Percentiles rank a stretch among this genome's conserved stretches.
Evolutionary conservation across 2,888 invertebrate species (phyloP).

Genomic region (Coelinius sp.): DNA sequence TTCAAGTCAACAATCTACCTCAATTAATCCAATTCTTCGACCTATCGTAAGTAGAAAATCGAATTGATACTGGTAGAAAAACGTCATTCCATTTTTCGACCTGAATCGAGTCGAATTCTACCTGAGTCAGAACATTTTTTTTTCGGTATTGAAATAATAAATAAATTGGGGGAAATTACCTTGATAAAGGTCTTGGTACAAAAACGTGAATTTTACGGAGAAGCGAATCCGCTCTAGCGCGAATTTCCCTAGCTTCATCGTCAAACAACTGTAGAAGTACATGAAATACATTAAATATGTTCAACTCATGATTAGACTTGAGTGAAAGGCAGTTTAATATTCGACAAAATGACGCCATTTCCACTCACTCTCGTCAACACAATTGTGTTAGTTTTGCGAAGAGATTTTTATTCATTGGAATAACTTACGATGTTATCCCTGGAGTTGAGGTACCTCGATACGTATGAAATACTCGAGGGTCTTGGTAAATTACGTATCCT

Average conservation of each 20-base stretch:
- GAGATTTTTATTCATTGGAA: too few relatives aligned
- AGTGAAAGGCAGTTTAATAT: background rate
- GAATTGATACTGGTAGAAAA: too few relatives aligned
- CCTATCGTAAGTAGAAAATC: too few relatives aligned
- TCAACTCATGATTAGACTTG: background rate
- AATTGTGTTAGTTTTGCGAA: too few relatives aligned
- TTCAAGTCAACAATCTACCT: too few relatives aligned
- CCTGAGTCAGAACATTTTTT: too few relatives aligned
- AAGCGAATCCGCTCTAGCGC: slow-evolving; percentile 83
- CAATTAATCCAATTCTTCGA: too few relatives aligned
- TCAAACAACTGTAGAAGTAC: slow-evolving; percentile 80
- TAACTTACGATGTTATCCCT: slow-evolving; percentile 76
- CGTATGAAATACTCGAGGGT: slow-evolving; percentile 69
- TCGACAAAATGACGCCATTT: slow-evolving; percentile 27
- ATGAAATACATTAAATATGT: background rate
- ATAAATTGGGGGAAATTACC: too few relatives aligned
- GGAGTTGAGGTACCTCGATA: slow-evolving; percentile 85
- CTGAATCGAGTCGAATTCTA: too few relatives aligned
- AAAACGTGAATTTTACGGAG: slow-evolving; percentile 83
- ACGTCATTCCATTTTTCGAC: too few relatives aligned
- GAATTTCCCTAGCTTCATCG: slow-evolving; percentile 86
- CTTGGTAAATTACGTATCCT: slow-evolving; percentile 68
- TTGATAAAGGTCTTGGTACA: slow-evolving; percentile 79
- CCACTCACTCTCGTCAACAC: slow-evolving; percentile 10
- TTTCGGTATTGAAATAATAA: too few relatives aligned